Base-by-base conservation (phyloP, 2,797 vertebrate genomes). In the Chaenodraco wilsoni region DNA sequence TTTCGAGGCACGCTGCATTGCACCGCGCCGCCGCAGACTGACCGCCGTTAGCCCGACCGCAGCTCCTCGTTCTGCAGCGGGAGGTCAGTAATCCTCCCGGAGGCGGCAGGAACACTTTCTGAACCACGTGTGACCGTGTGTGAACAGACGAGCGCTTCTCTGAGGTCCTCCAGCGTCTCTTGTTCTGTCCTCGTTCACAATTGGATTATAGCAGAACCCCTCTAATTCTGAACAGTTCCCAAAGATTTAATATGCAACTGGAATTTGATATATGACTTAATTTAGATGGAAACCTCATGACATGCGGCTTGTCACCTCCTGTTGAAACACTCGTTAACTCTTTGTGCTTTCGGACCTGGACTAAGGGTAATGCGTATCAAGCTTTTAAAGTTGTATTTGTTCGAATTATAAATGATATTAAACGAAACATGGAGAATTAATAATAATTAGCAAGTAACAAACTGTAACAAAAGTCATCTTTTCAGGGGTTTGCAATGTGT, bases 211-310 rank as follows among this genome's bases (percentile, higher is more conserved):
- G 75, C 69, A 80, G 84, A 31, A 81, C 84, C 77, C 67, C 81
- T 74, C 83, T 82, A 87, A 87, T 85, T 91, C 85, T 88, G 68
- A 85, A 83, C 77, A 81, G 76, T 83, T 87, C 90, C 78, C 86
- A 88, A 86, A 93, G 93, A 94, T 93, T 93, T 93, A 94, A 95
- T 92, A 94, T 93, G 90, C 76, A 56, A 72, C 79, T 84, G 91
- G 88, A 94, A 95, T 94, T 89, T 93, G 89, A 92, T 93, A 90
- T 88, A 90, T 85, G 85, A 92, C 83, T 91, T 92, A 88, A 94
- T 94, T 93, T 90, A 93, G 90, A 94, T 94, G 79, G 87, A 89
- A 92, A 88, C 69, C 93, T 88, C 92, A 91, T 94, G 94, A 95
- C 93, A 90, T 78, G 75, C 37, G 54, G 76, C 94, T 94, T 92